phyloP scores from a whole-genome alignment of 2,113 vertebrate genomes.

The Oreochromis spilurus region DNA sequence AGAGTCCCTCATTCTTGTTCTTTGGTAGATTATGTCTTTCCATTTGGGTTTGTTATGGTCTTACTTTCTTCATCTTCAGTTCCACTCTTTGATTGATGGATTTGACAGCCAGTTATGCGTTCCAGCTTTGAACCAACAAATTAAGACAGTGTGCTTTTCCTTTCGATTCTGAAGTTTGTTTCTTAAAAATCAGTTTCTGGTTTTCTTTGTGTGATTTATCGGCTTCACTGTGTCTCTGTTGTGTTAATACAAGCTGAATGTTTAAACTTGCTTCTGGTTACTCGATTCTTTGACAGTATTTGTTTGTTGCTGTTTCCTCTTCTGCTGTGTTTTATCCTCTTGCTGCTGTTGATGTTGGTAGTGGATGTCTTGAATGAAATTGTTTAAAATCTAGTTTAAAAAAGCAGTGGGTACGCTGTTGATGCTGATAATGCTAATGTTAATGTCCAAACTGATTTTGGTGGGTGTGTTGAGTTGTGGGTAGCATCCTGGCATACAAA shows the following conservation, averaged over 20 bases:
- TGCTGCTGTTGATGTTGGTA: background rate
- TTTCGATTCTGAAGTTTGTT: background rate
- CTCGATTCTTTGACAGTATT: background rate
- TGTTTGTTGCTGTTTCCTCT: background rate
- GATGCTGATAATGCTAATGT: background rate
- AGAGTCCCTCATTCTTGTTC: background rate
- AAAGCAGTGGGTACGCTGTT: background rate
- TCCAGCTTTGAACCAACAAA: background rate
- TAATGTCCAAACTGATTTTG: background rate
- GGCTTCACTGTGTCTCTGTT: background rate
- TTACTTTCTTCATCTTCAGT: background rate
- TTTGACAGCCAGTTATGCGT: background rate
- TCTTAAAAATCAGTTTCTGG: background rate
- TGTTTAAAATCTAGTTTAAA: background rate
- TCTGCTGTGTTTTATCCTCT: background rate
- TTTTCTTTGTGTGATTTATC: background rate
- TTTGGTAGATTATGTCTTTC: background rate
- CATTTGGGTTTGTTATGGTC: background rate
- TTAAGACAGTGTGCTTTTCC: background rate
- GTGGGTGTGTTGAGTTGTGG: background rate
- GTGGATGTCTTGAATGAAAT: background rate
- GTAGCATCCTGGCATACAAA: background rate
- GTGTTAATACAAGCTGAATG: background rate
- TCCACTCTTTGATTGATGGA: background rate
- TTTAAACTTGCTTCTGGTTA: background rate